phyloP scores from a whole-genome alignment of 1,140 invertebrate species.

The Drosophila subobscura region DNA sequence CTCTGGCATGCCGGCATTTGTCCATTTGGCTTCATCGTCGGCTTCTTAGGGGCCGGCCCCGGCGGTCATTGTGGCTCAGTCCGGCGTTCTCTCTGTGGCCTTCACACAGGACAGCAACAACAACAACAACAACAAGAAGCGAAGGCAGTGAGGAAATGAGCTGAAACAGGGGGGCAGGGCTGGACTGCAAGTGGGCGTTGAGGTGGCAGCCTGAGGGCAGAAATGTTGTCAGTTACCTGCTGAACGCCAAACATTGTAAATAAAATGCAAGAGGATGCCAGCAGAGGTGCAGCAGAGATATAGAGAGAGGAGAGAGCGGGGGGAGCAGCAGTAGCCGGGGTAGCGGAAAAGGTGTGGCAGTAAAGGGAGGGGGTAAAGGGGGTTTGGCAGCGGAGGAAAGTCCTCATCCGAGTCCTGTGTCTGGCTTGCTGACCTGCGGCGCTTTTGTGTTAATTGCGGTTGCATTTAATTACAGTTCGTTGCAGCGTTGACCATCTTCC shows the following conservation, averaged over 20 bases:
- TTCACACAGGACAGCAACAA: constrained; percentile 24
- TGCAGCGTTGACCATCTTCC: constrained; percentile 53
- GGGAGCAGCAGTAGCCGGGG: too few species aligned
- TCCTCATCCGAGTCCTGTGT: constrained; percentile 34
- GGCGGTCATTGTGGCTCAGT: constrained; percentile 52
- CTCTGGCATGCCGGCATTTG: constrained; percentile 33
- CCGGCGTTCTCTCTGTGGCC: constrained; percentile 14
- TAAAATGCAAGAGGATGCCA: constrained; percentile 59
- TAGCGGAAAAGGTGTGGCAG: too few species aligned
- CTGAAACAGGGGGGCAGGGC: background rate
- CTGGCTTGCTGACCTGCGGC: constrained; percentile 74
- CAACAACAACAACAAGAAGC: too few species aligned
- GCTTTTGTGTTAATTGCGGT: constrained; percentile 82
- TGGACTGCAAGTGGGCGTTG: constrained; percentile 13
- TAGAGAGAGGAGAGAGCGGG: too few species aligned
- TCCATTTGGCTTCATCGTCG: constrained; percentile 52
- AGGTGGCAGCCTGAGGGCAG: constrained; percentile 10
- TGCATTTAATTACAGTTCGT: constrained; percentile 80
- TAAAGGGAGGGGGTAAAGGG: background rate
- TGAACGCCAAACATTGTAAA: constrained; percentile 75
- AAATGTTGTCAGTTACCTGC: constrained; percentile 52
- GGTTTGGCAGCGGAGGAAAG: background rate
- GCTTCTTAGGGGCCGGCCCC: constrained; percentile 48
- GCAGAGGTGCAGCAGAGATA: background rate
- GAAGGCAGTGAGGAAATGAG: too few species aligned